Evolutionary conservation across 2,888 invertebrate species (phyloP).

Genomic region (Lasiommata megera): DNA sequence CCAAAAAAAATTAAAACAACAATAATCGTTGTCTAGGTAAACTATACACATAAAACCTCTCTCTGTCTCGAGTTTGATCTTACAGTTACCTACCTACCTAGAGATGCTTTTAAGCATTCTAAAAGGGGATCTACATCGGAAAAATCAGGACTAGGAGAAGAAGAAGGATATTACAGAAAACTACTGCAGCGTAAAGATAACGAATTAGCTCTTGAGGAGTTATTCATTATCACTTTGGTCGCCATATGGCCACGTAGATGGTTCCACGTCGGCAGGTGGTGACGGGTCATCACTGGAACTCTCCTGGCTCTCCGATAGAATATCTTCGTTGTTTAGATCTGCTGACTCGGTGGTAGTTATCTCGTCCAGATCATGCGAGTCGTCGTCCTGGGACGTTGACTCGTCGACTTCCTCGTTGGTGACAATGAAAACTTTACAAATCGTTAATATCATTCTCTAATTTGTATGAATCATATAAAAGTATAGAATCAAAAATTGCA

Average conservation of each 20-base stretch:
- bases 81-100: no score
- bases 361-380: slow-evolving; percentile 27
- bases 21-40: no score
- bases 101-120: no score
- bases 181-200: neutral
- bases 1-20: no score
- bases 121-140: neutral
- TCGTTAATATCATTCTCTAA: neutral
- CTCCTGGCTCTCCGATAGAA: slow-evolving; percentile 21
- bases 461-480: neutral
- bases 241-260: slow-evolving; percentile 23
- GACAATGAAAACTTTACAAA: slow-evolving; percentile 23
- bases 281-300: no score
- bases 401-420: slow-evolving; percentile 28
- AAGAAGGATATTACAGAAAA: neutral
- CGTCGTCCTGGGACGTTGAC: slow-evolving; percentile 17
- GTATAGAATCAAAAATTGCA: neutral
- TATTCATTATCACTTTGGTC: slow-evolving; percentile 14
- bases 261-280: slow-evolving; percentile 23
- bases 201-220: neutral
- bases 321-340: slow-evolving; percentile 15
- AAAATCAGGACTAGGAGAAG: neutral
- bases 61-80: no score
- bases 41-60: no score
- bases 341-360: slow-evolving; percentile 24